A percentile compares a stretch with the other conserved stretches of the same genome.
phyloP scores from a whole-genome alignment of 2,888 invertebrate species.

The Orchesella flavescens region DNA sequence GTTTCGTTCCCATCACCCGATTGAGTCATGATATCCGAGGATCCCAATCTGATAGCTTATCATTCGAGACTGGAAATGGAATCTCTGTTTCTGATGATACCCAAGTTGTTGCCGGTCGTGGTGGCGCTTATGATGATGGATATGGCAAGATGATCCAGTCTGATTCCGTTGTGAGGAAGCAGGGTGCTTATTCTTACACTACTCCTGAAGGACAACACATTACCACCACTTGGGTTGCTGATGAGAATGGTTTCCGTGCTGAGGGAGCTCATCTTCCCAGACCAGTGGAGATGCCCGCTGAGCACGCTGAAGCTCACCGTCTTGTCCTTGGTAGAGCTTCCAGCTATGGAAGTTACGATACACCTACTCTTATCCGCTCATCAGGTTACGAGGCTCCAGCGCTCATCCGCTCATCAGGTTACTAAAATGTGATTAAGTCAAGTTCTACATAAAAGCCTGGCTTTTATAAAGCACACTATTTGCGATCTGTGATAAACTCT shows the following conservation, averaged over 20 bases:
- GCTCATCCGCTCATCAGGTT: no score
- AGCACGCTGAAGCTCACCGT: no score
- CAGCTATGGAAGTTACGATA: no score
- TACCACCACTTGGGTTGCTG: conserved; percentile 40
- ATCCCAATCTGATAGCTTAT: not conserved
- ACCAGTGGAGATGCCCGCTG: no score
- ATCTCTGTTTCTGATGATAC: conserved; percentile 21
- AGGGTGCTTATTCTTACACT: conserved; percentile 29
- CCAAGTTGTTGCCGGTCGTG: conserved; percentile 31
- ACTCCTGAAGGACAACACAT: conserved; percentile 34
- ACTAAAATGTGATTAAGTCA: no score
- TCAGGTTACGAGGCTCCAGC: no score
- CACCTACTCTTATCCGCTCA: no score
- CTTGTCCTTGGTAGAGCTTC: no score
- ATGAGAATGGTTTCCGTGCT: conserved; percentile 44
- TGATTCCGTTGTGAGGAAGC: conserved; percentile 30
- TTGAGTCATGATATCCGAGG: not conserved
- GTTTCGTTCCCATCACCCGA: not conserved
- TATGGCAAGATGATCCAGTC: conserved; percentile 35
- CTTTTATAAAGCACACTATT: no score
- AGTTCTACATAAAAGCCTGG: no score
- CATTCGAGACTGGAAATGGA: conserved; percentile 44
- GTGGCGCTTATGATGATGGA: conserved; percentile 33
- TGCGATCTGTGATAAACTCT: no score
- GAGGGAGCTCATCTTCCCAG: conserved; percentile 27